Conservation (phyloP, 2,888 invertebrate genomes). For the Drosophila melanocephala region DNA sequence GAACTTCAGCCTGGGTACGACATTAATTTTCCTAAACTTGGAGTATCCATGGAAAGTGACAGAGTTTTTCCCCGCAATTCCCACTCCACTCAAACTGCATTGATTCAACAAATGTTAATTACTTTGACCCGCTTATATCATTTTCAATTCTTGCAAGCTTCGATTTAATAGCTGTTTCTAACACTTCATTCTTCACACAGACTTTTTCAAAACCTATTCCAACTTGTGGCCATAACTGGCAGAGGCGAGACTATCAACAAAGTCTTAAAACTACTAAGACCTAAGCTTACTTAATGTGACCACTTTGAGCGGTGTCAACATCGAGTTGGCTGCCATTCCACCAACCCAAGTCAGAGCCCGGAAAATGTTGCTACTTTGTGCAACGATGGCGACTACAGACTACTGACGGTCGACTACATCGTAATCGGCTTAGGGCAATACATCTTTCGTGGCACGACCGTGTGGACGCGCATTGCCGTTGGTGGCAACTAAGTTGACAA, state of each 20-base stretch:
- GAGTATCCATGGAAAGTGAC: not conserved
- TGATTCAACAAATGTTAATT: constrained; percentile 30
- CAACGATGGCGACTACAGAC: constrained; percentile 15
- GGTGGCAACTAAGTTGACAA: constrained; percentile 61
- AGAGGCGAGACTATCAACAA: constrained; percentile 52
- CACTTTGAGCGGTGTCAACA: constrained; percentile 76
- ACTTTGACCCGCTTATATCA: constrained; percentile 16
- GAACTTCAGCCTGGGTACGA: not conserved
- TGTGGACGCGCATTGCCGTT: constrained; percentile 39
- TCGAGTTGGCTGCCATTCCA: constrained; percentile 32
- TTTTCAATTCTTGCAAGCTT: constrained; percentile 18
- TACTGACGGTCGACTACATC: constrained; percentile 30
- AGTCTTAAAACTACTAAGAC: constrained; percentile 77
- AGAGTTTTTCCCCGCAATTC: not conserved
- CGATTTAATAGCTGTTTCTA: not conserved
- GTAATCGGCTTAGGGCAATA: constrained; percentile 79
- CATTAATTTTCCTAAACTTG: not conserved
- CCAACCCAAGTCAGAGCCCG: constrained; percentile 15
- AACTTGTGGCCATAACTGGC: constrained; percentile 4
- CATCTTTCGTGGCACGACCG: constrained; percentile 67
- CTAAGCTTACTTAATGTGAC: constrained; percentile 81
- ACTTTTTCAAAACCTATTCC: constrained; percentile 19
- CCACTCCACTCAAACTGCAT: not conserved
- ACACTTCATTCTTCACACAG: constrained; percentile 26
- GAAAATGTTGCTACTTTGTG: constrained; percentile 59